phyloP scores from a whole-genome alignment of 2,888 invertebrate species.

The Conistra vaccinii region DNA sequence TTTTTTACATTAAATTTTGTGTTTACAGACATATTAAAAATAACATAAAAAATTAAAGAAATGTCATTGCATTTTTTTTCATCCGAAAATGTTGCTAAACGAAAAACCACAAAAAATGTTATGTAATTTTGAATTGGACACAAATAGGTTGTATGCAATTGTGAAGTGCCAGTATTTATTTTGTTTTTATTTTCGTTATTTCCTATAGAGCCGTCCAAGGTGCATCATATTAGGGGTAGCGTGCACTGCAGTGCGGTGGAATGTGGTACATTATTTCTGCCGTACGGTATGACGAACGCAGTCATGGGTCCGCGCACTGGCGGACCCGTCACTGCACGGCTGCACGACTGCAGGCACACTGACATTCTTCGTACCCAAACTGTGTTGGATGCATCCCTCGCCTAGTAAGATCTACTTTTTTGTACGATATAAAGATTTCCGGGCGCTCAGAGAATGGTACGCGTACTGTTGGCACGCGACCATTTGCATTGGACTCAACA shows the following conservation, averaged over 20 bases:
- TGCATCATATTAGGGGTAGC: neutral
- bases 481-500: neutral
- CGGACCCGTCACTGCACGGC: no score
- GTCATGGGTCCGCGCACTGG: no score
- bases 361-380: no score
- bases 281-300: no score
- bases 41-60: constrained; percentile 1
- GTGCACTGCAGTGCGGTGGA: no score
- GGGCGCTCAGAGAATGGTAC: no score
- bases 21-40: constrained; percentile 30
- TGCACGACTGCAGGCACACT: no score
- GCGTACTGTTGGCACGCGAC: no score
- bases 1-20: constrained; percentile 31
- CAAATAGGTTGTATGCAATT: neutral
- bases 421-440: no score
- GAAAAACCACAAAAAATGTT: constrained; percentile 4
- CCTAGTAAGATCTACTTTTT: no score
- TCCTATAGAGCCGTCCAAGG: neutral
- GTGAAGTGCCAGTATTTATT: neutral
- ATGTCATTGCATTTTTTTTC: neutral
- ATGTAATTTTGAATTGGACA: neutral
- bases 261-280: no score
- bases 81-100: constrained; percentile 2
- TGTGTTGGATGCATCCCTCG: no score
- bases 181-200: neutral